These are phyloP conservation scores for Agapornis canus DNA, from an alignment of 2,797 vertebrate species.

Conservation along the genomic window DNA sequence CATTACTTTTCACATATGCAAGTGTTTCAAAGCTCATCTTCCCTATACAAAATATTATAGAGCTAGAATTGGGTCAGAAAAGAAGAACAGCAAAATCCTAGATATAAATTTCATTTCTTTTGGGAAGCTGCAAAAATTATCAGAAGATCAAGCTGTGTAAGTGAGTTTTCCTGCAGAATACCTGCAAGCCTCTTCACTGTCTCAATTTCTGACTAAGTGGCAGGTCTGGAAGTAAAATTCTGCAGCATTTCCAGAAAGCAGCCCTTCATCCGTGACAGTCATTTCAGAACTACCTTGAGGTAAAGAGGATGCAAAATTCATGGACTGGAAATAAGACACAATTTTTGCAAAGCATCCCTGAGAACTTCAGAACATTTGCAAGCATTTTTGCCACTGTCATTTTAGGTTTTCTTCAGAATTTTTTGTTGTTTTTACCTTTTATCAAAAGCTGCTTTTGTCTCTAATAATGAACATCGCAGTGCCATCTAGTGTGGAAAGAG, in stretches of 20 bases:
- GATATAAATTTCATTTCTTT: not conserved
- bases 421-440: not conserved
- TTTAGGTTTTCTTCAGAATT: not conserved
- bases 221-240: conserved; percentile 26
- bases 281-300: not conserved
- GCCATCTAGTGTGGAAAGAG: conserved; percentile 63
- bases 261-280: not conserved
- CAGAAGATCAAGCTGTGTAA: not conserved
- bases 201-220: conserved; percentile 37
- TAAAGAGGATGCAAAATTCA: not conserved
- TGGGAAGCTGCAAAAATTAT: not conserved
- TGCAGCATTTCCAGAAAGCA: not conserved
- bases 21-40: not conserved
- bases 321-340: not conserved
- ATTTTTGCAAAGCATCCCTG: not conserved
- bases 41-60: not conserved
- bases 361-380: not conserved
- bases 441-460: not conserved
- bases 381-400: not conserved
- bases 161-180: conserved; percentile 43
- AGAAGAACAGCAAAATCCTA: not conserved
- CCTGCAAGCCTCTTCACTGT: conserved; percentile 7
- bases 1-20: not conserved
- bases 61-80: not conserved
- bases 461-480: conserved; percentile 15